Evolutionary conservation across 1,140 invertebrate species (phyloP), one percentile per base, ranked within the genome.

Genomic region (Prorops nasuta): DNA sequence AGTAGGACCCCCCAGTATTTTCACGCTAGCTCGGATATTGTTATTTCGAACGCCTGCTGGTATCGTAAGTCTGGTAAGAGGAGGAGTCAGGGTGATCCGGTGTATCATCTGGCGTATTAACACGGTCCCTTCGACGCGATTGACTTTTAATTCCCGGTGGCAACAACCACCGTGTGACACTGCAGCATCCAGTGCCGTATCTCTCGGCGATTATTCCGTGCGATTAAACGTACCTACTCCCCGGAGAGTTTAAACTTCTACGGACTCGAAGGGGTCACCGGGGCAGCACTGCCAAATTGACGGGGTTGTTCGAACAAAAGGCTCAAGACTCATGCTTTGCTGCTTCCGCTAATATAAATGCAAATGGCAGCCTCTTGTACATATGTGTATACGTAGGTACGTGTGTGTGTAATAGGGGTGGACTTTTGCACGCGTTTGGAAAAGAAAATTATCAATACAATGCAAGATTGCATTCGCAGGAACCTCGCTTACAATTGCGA

Each of bases 291-390:
- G 58, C 21, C 46, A 51, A 60, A 61, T 60, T 41, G 54, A 48
- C 49, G 47, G 43, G 58, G 49, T 36, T 17, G 54, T 39, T 39
- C 46, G 54, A 57, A 66, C 61, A 64, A 67, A 59, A 40, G 59
- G 50, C 47, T n/a, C 48, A 43, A 38, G 45, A 62, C 57, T 50
- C 47, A 49, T 49, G 51, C 59, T 50, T 52, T 56, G 45, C 61
- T 48, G 38, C 49, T 54, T 52, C 55, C 62, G 56, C 60, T 66
- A 67, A 67, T 67, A 67, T 66, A 67, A 66, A 67, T 67, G 66
- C 62, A 67, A 67, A 67, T 67, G 58, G 54, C 24, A 28, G 4
- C 24, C 4, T n/a, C n/a, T n/a, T n/a, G n/a, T n/a, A n/a, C n/a
- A n/a, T n/a, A n/a, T n/a, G n/a, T n/a, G n/a, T n/a, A n/a, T n/a